Conservation (phyloP, 2,113 vertebrate species). For the Herpailurus yagouaroundi region DNA sequence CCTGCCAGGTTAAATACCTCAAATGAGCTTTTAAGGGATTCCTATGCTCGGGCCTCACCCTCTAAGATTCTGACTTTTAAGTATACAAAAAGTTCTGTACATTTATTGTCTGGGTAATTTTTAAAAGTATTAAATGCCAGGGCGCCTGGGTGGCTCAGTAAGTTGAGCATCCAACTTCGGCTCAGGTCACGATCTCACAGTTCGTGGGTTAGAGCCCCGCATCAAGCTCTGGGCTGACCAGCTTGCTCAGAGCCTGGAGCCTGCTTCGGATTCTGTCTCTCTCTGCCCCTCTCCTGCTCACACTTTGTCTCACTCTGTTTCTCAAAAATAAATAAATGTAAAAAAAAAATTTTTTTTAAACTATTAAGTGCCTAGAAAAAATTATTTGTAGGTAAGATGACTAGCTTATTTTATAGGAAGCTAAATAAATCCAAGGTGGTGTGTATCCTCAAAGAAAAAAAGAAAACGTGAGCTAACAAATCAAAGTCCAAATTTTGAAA, state of each 20-base stretch:
- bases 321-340: too few species aligned
- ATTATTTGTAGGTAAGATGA: constrained; percentile 21
- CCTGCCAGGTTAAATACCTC: neutral
- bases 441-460: neutral
- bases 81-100: neutral
- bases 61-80: constrained; percentile 6
- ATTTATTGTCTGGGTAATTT: neutral
- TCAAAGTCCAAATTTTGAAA: constrained; percentile 25
- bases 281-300: too few species aligned
- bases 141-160: too few species aligned
- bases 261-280: too few species aligned
- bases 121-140: neutral
- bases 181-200: too few species aligned
- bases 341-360: neutral
- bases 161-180: too few species aligned
- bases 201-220: too few species aligned
- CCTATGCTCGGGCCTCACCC: neutral
- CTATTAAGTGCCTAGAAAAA: neutral
- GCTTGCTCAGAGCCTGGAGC: too few species aligned
- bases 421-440: constrained; percentile 20
- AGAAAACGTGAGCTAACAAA: constrained; percentile 2
- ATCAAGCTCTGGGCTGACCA: too few species aligned
- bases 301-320: too few species aligned
- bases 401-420: neutral
- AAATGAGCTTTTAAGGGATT: neutral